These are phyloP conservation scores for Rhynchonema sp. DNA, from an alignment of 2,888 invertebrate species.

Conservation along the genomic window DNA sequence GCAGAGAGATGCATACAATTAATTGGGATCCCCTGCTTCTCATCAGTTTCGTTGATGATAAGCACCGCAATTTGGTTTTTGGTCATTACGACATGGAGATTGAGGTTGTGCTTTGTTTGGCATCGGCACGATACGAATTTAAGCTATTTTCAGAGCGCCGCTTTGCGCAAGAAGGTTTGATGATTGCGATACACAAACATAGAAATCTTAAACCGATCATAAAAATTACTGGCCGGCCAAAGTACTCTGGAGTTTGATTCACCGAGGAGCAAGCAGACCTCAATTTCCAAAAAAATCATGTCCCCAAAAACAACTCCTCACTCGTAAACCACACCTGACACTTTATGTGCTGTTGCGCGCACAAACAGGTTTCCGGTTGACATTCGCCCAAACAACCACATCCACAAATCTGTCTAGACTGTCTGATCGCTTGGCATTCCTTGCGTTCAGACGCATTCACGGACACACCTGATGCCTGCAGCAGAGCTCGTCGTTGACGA, in stretches of 20 bases:
- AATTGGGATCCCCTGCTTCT: not conserved
- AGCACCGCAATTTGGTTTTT: no score
- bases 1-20: not conserved
- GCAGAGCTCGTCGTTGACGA: constrained; percentile 61
- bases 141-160: no score
- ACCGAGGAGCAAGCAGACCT: no score
- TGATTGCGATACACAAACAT: no score
- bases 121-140: not conserved
- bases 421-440: constrained; percentile 62
- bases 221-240: no score
- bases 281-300: not conserved
- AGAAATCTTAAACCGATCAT: no score
- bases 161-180: no score
- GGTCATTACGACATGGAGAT: not conserved
- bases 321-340: constrained; percentile 47
- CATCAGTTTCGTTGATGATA: not conserved
- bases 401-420: constrained; percentile 42
- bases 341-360: constrained; percentile 81
- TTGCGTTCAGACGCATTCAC: constrained; percentile 82
- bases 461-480: constrained; percentile 74
- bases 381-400: constrained; percentile 71
- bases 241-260: no score
- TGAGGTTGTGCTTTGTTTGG: not conserved
- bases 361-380: constrained; percentile 82
- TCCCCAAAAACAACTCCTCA: not conserved